Base-by-base conservation (phyloP, 1,140 invertebrate genomes). In the Orius laevigatus region DNA sequence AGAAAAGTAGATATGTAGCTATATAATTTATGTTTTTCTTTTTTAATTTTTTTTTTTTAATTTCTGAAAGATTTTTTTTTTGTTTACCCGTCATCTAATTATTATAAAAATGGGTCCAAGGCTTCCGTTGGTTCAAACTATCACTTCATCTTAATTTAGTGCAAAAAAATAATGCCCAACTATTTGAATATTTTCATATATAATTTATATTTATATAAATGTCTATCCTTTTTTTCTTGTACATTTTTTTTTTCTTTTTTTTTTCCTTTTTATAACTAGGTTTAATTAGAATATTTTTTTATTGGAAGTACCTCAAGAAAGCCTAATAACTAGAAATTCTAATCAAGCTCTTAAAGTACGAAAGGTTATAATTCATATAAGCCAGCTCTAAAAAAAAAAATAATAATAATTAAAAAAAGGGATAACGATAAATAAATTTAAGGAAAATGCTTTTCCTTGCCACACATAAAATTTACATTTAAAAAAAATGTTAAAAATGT, bases 1-100 rank as follows among this genome's bases (percentile, higher is more conserved):
- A 45, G 43, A 45, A 32, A 45, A 43, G 31, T 32, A 45, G 43
- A 45, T 45, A 45, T 45, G 43, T 45, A 5, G 12, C 43, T 45
- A 45, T 33, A 12, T n/a, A n/a, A n/a, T n/a, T n/a, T n/a, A 33
- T 32, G n/a, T 32, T 45, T 44, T 44, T 44, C 32, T 1, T 41
- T 41, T 8, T 34, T n/a, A n/a, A 38, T 15, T 38, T 38, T 38
- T 3, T n/a, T n/a, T n/a, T n/a, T n/a, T n/a, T n/a, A n/a, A n/a
- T 38, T 38, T 38, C 36, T 38, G n/a, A 12, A 38, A n/a, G n/a
- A 4, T 38, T 38, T 38, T 10, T 38, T 38, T 38, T 38, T 38
- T n/a, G n/a, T n/a, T n/a, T 38, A 38, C 36, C 15, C n/a, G 36
- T 38, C n/a, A n/a, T 16, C n/a, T 38, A 38, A 38, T 16, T 12